phyloP scores from a whole-genome alignment of 2,113 vertebrate genomes.

The Pachyramphus minor region DNA sequence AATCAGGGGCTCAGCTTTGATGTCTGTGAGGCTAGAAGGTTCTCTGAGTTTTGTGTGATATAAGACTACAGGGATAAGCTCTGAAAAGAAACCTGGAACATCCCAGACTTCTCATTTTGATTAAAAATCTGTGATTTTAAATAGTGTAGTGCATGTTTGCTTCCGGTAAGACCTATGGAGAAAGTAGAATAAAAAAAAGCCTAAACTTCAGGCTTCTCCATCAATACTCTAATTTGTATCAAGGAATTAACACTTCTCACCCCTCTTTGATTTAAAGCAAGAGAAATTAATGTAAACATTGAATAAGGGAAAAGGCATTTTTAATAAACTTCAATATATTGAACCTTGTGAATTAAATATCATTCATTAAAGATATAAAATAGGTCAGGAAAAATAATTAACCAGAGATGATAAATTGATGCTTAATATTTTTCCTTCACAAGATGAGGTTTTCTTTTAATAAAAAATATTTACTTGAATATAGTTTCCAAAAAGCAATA shows the following conservation, averaged over 20 bases:
- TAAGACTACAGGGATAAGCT: background rate
- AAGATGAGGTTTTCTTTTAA: background rate
- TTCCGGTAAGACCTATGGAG: background rate
- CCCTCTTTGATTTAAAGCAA: background rate
- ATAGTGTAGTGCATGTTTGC: background rate
- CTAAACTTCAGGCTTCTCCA: background rate
- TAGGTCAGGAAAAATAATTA: slow-evolving; percentile 23
- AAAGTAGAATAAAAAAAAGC: background rate
- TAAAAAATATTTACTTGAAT: background rate
- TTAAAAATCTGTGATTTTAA: background rate
- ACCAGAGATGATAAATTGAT: background rate
- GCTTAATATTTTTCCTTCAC: background rate
- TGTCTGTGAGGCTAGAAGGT: background rate
- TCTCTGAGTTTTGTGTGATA: background rate
- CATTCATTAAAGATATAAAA: slow-evolving; percentile 30
- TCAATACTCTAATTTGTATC: background rate
- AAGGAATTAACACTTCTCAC: background rate
- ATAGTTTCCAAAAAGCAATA: background rate
- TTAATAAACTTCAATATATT: slow-evolving; percentile 21
- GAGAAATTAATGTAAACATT: slow-evolving; percentile 30
- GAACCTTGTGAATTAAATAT: slow-evolving; percentile 42
- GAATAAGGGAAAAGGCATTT: slow-evolving; percentile 18
- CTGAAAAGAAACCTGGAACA: background rate
- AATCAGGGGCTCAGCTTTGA: background rate
- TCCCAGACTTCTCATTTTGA: background rate